Percentiles rank a stretch among this genome's conserved stretches.
These are phyloP conservation scores for Amiota mariae DNA, from an alignment of 2,888 invertebrate species.

Conservation along the genomic window DNA sequence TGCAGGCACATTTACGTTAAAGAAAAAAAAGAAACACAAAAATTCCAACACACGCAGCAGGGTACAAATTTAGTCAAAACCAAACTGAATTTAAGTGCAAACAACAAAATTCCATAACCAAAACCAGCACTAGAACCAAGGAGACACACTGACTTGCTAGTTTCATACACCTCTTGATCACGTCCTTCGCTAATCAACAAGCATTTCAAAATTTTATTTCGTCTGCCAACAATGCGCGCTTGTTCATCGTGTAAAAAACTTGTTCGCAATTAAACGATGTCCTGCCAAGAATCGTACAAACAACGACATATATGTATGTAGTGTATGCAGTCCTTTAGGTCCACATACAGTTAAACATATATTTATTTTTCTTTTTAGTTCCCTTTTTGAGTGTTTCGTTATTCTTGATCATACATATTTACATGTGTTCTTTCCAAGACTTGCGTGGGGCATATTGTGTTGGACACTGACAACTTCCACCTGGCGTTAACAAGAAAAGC, in stretches of 20 bases:
- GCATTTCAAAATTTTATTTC: slow-evolving; percentile 30
- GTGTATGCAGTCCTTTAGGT: slow-evolving; percentile 15
- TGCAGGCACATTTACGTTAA: slow-evolving; percentile 1
- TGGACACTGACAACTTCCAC: slow-evolving; percentile 50
- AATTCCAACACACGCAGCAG: slow-evolving; percentile 18
- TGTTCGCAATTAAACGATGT: slow-evolving; percentile 73
- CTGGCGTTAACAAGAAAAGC: slow-evolving; percentile 62
- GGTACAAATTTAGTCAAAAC: neutral
- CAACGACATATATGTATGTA: neutral
- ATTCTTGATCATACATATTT: slow-evolving; percentile 30
- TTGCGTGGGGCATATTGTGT: slow-evolving; percentile 37
- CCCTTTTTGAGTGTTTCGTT: slow-evolving; percentile 20
- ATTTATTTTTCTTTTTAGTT: neutral
- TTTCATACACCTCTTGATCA: neutral
- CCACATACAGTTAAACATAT: slow-evolving; percentile 2
- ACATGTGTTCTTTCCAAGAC: slow-evolving; percentile 34
- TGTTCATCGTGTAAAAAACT: slow-evolving; percentile 73
- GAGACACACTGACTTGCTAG: slow-evolving; percentile 11
- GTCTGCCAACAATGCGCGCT: slow-evolving; percentile 60
- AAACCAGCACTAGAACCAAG: neutral
- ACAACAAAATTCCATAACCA: neutral
- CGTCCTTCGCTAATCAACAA: neutral
- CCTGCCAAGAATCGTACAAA: slow-evolving; percentile 64
- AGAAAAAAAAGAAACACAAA: neutral
- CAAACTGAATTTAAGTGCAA: neutral